Conservation (phyloP, 1,140 invertebrate species). For the Brachionus rotundiformis region DNA sequence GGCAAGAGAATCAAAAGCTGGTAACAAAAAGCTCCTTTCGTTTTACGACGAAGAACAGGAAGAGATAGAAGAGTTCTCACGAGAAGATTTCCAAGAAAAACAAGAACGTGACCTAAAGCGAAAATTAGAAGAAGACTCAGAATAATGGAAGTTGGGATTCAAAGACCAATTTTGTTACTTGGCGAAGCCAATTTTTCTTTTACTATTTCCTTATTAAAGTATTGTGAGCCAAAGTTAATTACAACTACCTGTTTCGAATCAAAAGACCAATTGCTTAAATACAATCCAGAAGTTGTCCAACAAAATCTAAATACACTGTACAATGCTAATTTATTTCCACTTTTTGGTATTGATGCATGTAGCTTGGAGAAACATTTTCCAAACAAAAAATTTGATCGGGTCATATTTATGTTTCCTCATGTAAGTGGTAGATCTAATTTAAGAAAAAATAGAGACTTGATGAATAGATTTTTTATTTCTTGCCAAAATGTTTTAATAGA, state of each 20-base stretch:
- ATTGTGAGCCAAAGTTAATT: conserved; percentile 54
- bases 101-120: not conserved
- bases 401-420: conserved; percentile 72
- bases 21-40: conserved; percentile 45
- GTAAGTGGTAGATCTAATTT: conserved; percentile 71
- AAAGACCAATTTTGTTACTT: conserved; percentile 57
- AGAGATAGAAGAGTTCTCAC: conserved; percentile 7
- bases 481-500: conserved; percentile 54
- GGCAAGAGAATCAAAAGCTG: conserved; percentile 13
- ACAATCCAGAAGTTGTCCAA: conserved; percentile 54
- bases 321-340: not conserved
- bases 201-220: conserved; percentile 62
- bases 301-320: not conserved
- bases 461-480: conserved; percentile 66
- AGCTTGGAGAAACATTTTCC: conserved; percentile 56
- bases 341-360: conserved; percentile 67
- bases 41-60: conserved; percentile 50
- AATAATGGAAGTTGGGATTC: conserved; percentile 32
- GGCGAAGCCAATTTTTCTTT: conserved; percentile 71
- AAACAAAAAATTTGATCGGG: conserved; percentile 63
- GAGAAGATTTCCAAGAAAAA: not conserved
- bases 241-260: conserved; percentile 58
- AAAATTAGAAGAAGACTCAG: not conserved
- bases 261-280: conserved; percentile 56
- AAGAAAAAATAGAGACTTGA: conserved; percentile 68